Conservation (phyloP, 2,888 invertebrate genomes). For the Nysson spinosus region DNA sequence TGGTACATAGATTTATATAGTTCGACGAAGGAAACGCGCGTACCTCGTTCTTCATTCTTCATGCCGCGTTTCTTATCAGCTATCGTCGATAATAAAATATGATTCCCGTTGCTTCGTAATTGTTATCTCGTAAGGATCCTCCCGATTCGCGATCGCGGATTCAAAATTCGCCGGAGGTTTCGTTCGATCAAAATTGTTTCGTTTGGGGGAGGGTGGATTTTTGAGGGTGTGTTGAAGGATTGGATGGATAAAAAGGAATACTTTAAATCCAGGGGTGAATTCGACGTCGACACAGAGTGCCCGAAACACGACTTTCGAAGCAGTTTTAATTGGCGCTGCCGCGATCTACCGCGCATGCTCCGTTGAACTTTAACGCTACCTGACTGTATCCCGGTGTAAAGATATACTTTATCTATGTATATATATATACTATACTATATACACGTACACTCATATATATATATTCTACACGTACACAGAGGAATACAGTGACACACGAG, state of each 20-base stretch:
- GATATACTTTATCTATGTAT: constrained; percentile 36
- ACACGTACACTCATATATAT: constrained; percentile 13
- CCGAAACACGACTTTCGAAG: not conserved
- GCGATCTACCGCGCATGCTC: not conserved
- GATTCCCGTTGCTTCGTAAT: no score
- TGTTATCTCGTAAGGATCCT: no score
- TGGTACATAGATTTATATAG: constrained; percentile 12
- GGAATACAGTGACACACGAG: not conserved
- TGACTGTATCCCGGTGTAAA: constrained; percentile 47
- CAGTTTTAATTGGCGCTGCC: not conserved
- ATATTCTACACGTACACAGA: constrained; percentile 4
- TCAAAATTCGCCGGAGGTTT: no score
- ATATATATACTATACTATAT: constrained; percentile 9
- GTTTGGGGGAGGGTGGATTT: no score
- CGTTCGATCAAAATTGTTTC: no score
- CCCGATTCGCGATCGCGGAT: no score
- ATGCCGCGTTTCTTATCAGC: no score
- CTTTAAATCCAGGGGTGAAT: no score
- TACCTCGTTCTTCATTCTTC: no score
- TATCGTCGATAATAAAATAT: no score
- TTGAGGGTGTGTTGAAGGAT: no score
- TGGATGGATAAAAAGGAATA: no score
- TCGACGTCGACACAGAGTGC: not conserved
- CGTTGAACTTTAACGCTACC: constrained; percentile 24
- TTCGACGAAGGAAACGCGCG: not conserved